Conservation (phyloP, 2,113 vertebrate species). For the Leptobrachium leishanense region DNA sequence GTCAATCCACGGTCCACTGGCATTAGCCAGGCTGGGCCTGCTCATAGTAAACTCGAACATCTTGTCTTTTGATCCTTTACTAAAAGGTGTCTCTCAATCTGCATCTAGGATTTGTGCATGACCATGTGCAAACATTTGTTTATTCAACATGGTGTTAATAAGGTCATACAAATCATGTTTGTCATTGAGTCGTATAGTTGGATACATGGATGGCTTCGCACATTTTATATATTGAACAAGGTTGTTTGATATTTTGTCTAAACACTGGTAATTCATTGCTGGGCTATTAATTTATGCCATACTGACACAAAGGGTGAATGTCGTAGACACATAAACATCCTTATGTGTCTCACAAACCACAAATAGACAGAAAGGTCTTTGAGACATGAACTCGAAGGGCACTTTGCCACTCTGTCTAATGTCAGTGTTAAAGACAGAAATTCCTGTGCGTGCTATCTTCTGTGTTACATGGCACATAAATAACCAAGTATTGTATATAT, state of each 20-base stretch:
- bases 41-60: too few relatives aligned
- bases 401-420: neutral
- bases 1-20: too few relatives aligned
- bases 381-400: neutral
- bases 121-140: too few relatives aligned
- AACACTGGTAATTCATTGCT: neutral
- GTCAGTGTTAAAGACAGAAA: neutral
- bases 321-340: neutral
- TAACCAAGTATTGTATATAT: neutral
- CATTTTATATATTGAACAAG: too few relatives aligned
- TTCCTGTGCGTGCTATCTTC: conserved; percentile 31
- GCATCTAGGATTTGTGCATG: too few relatives aligned
- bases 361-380: neutral
- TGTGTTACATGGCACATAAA: conserved; percentile 16
- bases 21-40: too few relatives aligned
- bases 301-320: neutral
- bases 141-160: too few relatives aligned
- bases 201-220: too few relatives aligned
- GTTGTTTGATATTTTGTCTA: neutral
- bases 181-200: too few relatives aligned
- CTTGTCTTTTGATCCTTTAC: too few relatives aligned
- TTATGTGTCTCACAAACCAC: neutral
- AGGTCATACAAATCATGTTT: too few relatives aligned
- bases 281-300: neutral
- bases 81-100: too few relatives aligned